phyloP scores from a whole-genome alignment of 2,113 vertebrate species.

The Myotis yumanensis region DNA sequence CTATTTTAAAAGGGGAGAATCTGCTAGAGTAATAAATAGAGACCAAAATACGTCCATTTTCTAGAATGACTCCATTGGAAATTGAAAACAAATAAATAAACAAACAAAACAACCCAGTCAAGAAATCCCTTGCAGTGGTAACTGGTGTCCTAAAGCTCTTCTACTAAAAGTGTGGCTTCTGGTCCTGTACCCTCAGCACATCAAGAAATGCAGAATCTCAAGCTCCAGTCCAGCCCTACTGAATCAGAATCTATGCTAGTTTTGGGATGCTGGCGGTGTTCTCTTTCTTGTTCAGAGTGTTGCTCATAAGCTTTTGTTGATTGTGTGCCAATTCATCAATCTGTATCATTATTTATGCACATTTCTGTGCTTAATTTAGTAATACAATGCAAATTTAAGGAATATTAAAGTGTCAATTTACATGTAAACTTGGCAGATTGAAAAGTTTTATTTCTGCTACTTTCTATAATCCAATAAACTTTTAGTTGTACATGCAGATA shows the following conservation, averaged over 20 bases:
- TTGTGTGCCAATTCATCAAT: neutral
- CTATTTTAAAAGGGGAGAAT: neutral
- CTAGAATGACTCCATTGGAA: neutral
- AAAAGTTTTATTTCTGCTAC: neutral
- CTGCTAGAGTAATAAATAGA: neutral
- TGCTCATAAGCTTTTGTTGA: neutral
- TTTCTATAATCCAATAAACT: neutral
- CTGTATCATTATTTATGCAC: neutral
- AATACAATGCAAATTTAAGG: neutral
- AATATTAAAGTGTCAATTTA: neutral
- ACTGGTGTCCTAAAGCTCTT: neutral
- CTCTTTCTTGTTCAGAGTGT: neutral
- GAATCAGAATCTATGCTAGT: neutral
- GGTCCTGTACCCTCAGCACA: neutral
- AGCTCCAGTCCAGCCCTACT: neutral
- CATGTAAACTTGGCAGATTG: neutral
- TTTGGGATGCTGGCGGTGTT: neutral
- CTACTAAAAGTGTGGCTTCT: neutral
- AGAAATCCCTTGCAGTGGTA: neutral
- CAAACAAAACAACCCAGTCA: neutral
- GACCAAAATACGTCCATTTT: neutral
- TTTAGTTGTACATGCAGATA: neutral
- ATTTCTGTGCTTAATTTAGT: neutral
- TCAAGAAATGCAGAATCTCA: neutral
- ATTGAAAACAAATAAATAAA: neutral